Evolutionary conservation across 2,113 vertebrate genomes (phyloP).

Genomic region (Pelecanoides urinatrix): DNA sequence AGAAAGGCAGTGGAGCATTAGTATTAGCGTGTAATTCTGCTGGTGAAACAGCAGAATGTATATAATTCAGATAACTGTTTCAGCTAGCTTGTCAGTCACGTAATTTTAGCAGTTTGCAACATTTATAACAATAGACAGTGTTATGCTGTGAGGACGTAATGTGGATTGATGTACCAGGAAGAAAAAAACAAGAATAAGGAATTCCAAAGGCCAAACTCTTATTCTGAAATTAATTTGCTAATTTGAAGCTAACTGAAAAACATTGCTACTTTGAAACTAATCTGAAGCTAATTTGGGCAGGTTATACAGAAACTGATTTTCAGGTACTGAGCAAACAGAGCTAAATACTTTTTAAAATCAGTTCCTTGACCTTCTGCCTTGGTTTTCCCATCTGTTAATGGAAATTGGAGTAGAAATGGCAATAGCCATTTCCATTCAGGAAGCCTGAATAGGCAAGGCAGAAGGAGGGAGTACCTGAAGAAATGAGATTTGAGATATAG

Average conservation of each 20-base stretch:
- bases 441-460: not conserved
- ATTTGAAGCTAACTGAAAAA: not conserved
- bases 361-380: not conserved
- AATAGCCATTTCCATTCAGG: not conserved
- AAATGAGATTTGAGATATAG: not conserved
- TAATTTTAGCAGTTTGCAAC: not conserved
- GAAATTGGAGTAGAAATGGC: not conserved
- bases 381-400: not conserved
- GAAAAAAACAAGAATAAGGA: not conserved
- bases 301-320: not conserved
- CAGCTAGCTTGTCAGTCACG: not conserved
- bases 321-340: not conserved
- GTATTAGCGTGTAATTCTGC: not conserved
- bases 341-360: not conserved
- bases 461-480: not conserved
- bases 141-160: not conserved
- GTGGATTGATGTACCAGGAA: not conserved
- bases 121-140: not conserved
- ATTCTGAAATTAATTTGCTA: not conserved
- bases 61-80: not conserved
- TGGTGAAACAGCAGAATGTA: not conserved
- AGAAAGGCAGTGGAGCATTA: not conserved
- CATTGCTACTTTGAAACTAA: not conserved
- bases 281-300: not conserved
- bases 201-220: not conserved